A percentile compares a stretch with the other conserved stretches of the same genome.
phyloP scores from a whole-genome alignment of 1,140 invertebrate species.

The Anoplolepis gracilipes region DNA sequence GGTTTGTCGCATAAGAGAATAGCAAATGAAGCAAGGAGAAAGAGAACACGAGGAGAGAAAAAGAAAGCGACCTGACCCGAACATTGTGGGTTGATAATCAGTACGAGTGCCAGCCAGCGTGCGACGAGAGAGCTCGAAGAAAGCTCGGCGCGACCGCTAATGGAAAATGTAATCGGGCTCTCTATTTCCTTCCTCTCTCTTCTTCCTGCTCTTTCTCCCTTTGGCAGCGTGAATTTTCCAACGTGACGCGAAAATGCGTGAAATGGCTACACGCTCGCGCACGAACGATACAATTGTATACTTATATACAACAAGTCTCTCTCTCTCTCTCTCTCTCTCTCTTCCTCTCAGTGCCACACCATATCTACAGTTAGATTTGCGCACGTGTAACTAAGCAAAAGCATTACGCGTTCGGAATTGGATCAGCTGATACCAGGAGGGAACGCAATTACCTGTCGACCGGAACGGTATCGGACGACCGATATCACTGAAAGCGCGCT shows the following conservation, averaged over 20 bases:
- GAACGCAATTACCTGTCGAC: constrained; percentile 12
- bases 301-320: constrained; percentile 2
- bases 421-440: constrained; percentile 37
- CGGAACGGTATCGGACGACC: constrained; percentile 38
- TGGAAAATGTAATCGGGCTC: constrained; percentile 74
- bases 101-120: constrained; percentile 62
- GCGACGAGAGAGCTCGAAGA: constrained; percentile 72
- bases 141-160: constrained; percentile 69
- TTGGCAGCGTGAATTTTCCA: constrained; percentile 42
- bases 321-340: too few relatives aligned
- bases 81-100: constrained; percentile 73
- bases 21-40: constrained; percentile 66
- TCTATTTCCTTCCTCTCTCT: constrained; percentile 23
- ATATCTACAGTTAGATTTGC: constrained; percentile 7
- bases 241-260: constrained; percentile 34
- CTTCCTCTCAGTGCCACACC: background rate
- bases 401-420: constrained; percentile 35
- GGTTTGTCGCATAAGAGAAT: constrained; percentile 63
- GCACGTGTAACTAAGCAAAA: constrained; percentile 47
- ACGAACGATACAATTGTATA: background rate
- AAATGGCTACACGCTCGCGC: constrained; percentile 10
- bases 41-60: constrained; percentile 23
- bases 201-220: background rate
- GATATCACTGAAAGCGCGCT: constrained; percentile 31
- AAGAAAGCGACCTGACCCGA: constrained; percentile 53